Base-by-base conservation (phyloP, 2,797 vertebrate species). In the Intellagama lesueurii region DNA sequence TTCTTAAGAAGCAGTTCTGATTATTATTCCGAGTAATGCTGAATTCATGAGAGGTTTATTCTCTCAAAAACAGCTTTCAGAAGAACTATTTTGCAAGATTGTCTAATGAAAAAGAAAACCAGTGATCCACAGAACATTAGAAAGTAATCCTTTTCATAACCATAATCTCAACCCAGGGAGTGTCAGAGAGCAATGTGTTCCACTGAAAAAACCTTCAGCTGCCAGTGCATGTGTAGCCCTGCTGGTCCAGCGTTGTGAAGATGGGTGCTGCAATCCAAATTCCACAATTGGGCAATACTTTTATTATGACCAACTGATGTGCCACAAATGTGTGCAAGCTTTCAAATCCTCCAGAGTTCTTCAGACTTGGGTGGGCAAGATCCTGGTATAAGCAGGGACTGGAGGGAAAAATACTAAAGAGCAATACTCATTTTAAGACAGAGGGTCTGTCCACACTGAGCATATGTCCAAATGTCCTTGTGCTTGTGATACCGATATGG, bases 31-130 rank as follows among this genome's bases (percentile, higher is more conserved):
- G 73, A 47, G 35, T 64, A 76, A 5, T 40, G 32, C 44, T 64
- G 30, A 35, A 56, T 56, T 16, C 4, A 47, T 9, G 12, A 76
- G 24, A 75, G 24, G 8, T 24, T 28, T 73, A 32, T 26, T 6
- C 14, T 44, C 22, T 64, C 40, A 16, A 47, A 35, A 83, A 12
- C 3, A 26, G 70, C 56, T 85, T 73, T 85, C 69, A 35, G 19
- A 84, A 60, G n/a, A 78, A 47, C 35, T 44, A 52, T 79, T 69
- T 87, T 68, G 85, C 44, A 87, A 87, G 19, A 76, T 28, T n/a
- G 6, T 47, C 19, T 49, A 30, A 52, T 28, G 30, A 69, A 22
- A 28, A 8, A 68, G 26, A 47, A 78, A 68, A 47, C 9, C 30
- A 79, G 5, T 26, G 28, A n/a, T 44, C 2, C 22, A 30, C 40